phyloP scores from a whole-genome alignment of 2,113 vertebrate species.

The Anolis carolinensis region DNA sequence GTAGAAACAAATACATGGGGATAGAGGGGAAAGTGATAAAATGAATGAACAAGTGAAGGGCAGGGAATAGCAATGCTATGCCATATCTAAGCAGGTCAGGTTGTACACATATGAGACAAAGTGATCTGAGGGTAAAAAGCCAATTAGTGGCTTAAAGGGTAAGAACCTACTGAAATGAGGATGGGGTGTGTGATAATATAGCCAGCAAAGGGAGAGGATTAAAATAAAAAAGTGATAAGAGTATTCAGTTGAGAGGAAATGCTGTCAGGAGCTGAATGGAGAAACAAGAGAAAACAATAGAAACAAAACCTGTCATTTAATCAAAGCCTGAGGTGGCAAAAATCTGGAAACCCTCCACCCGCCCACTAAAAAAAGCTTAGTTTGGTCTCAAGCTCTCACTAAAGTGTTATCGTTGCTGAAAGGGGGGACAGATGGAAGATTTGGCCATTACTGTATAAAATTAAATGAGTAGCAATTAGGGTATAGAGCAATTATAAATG shows the following conservation, averaged over 20 bases:
- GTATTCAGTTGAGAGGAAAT: slow-evolving; percentile 77
- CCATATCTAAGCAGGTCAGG: slow-evolving; percentile 61
- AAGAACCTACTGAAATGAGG: slow-evolving; percentile 72
- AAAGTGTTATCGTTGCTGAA: slow-evolving; percentile 66
- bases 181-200: slow-evolving; percentile 77
- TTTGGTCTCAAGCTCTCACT: slow-evolving; percentile 60
- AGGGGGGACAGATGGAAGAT: slow-evolving; percentile 70
- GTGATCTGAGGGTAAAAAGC: slow-evolving; percentile 73
- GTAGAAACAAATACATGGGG: slow-evolving; percentile 35
- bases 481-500: slow-evolving; percentile 47
- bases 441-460: slow-evolving; percentile 64
- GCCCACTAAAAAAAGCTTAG: not conserved
- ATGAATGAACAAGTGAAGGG: slow-evolving; percentile 20
- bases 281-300: slow-evolving; percentile 73
- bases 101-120: slow-evolving; percentile 56
- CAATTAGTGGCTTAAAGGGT: slow-evolving; percentile 80
- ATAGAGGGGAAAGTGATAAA: not conserved
- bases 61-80: slow-evolving; percentile 51
- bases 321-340: slow-evolving; percentile 66
- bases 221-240: slow-evolving; percentile 82
- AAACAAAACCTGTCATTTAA: slow-evolving; percentile 76
- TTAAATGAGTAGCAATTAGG: slow-evolving; percentile 57
- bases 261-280: slow-evolving; percentile 77
- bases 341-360: slow-evolving; percentile 39
- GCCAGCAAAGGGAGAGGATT: slow-evolving; percentile 77